These are phyloP conservation scores for Mythimna impura DNA, from an alignment of 2,888 invertebrate species.

Conservation along the genomic window DNA sequence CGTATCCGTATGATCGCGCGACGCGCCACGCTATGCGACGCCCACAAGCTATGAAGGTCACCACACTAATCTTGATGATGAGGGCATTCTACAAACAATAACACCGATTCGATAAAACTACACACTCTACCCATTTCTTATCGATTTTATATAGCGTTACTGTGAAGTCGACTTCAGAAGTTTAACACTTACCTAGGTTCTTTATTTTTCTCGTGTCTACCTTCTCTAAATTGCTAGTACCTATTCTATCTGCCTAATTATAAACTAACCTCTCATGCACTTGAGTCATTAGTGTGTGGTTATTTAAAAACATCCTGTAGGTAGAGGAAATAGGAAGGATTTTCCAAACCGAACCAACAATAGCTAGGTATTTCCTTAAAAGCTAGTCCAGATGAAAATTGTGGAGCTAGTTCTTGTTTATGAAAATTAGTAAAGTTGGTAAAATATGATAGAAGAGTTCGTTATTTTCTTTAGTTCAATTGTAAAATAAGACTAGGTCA, in stretches of 20 bases:
- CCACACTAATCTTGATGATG: conserved; percentile 68
- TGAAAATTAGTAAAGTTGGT: background rate
- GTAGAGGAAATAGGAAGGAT: conserved; percentile 12
- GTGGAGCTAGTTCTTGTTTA: background rate
- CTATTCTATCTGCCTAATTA: background rate
- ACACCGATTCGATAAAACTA: conserved; percentile 47
- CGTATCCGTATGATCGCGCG: conserved; percentile 71
- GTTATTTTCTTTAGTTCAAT: conserved; percentile 16
- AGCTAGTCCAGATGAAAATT: conserved; percentile 3
- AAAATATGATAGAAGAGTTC: background rate
- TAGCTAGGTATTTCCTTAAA: conserved; percentile 7
- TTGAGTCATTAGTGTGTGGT: background rate
- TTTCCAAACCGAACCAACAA: conserved; percentile 24
- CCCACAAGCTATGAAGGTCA: conserved; percentile 76
- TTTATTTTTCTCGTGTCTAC: background rate
- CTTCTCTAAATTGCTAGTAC: background rate
- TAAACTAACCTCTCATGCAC: background rate
- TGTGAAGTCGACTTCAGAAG: conserved; percentile 16
- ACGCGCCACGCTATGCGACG: conserved; percentile 65
- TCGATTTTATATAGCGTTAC: conserved; percentile 9
- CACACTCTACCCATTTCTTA: conserved; percentile 27
- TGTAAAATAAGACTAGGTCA: conserved; percentile 6
- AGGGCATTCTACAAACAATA: conserved; percentile 61
- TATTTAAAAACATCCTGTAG: background rate
- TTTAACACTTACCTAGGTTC: background rate